Percentiles rank a stretch among this genome's conserved stretches.
These are phyloP conservation scores for Macaria liturata DNA, from an alignment of 2,888 invertebrate genomes.

Conservation along the genomic window DNA sequence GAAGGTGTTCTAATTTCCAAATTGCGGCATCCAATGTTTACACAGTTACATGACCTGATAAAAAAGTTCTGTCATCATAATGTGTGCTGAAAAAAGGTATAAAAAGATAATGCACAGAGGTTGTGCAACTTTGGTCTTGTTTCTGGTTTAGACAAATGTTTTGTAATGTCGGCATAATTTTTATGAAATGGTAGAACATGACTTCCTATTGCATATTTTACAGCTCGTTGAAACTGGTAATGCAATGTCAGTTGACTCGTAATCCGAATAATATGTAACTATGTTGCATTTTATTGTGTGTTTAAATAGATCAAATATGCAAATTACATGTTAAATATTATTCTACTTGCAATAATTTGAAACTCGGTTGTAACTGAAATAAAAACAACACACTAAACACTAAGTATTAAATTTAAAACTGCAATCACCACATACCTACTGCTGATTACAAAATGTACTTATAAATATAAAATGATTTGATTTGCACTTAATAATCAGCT, in stretches of 20 bases:
- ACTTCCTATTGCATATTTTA: constrained; percentile 35
- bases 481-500: no score
- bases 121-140: constrained; percentile 17
- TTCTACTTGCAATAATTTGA: no score
- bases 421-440: no score
- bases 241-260: background rate
- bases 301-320: no score
- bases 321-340: no score
- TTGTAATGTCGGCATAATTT: constrained; percentile 30
- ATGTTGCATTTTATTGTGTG: no score
- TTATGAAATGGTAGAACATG: constrained; percentile 11
- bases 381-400: no score
- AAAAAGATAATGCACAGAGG: constrained; percentile 10
- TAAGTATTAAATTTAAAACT: no score
- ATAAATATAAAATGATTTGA: no score
- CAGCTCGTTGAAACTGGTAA: constrained; percentile 2
- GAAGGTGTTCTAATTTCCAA: constrained; percentile 19
- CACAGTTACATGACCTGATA: constrained; percentile 20
- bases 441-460: no score
- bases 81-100: constrained; percentile 13
- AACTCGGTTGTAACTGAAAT: no score
- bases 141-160: constrained; percentile 6
- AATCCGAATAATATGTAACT: no score
- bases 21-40: constrained; percentile 25
- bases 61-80: constrained; percentile 9